Conservation (phyloP, 2,113 vertebrate genomes). For the Mobula hypostoma region DNA sequence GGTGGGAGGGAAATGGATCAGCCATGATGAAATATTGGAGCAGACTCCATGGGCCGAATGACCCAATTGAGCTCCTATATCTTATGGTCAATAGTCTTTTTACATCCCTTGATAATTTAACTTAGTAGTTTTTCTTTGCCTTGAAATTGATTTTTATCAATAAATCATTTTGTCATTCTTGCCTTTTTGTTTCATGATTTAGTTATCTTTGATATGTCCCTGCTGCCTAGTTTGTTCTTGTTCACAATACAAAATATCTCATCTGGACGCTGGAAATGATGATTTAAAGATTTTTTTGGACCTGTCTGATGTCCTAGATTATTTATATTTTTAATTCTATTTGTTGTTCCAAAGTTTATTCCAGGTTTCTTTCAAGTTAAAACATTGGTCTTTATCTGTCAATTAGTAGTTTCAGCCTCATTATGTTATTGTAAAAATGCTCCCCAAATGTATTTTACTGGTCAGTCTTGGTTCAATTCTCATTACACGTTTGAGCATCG, state of each 20-base stretch:
- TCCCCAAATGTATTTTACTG: background rate
- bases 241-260: too few relatives aligned
- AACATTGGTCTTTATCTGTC: background rate
- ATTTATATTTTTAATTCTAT: background rate
- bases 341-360: background rate
- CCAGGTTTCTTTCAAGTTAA: too few relatives aligned
- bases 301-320: background rate
- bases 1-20: too few relatives aligned
- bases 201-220: background rate
- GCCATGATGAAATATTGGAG: too few relatives aligned
- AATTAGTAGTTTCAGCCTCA: background rate
- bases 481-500: background rate
- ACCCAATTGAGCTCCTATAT: too few relatives aligned
- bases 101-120: slow-evolving; percentile 26
- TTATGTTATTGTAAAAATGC: background rate
- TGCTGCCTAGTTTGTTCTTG: background rate
- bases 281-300: background rate
- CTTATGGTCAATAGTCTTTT: background rate
- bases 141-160: background rate
- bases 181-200: background rate
- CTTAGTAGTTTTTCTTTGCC: background rate
- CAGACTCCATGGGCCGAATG: too few relatives aligned
- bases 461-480: background rate
- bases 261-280: background rate
- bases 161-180: background rate